Percentiles rank a stretch among this genome's conserved stretches.
phyloP scores from a whole-genome alignment of 2,113 vertebrate genomes.

The Arizona elegans region DNA sequence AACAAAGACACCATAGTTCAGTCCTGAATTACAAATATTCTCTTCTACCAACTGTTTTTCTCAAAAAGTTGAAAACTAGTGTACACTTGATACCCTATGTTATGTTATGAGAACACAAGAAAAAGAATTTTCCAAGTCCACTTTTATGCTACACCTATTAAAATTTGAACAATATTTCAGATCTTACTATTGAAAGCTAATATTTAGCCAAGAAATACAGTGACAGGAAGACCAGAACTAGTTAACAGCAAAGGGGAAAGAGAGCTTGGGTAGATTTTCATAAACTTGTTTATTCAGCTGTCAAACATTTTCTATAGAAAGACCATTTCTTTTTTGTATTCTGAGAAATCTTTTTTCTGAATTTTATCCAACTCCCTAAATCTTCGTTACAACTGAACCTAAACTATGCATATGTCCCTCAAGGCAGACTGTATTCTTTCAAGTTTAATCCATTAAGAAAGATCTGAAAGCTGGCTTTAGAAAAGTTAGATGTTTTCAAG shows the following conservation, averaged over 20 bases:
- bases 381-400: conserved; percentile 17
- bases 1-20: background rate
- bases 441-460: conserved; percentile 18
- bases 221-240: background rate
- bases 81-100: background rate
- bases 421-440: background rate
- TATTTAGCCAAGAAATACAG: background rate
- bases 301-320: background rate
- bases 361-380: conserved; percentile 7
- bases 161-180: background rate
- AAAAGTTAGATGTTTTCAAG: conserved; percentile 1
- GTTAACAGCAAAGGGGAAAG: background rate
- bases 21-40: background rate
- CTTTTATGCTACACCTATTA: background rate
- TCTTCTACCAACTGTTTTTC: background rate
- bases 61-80: background rate
- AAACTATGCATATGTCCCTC: background rate
- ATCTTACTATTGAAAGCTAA: background rate
- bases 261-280: background rate
- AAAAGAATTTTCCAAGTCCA: background rate
- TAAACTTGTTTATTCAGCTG: conserved; percentile 24
- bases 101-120: background rate
- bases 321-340: background rate
- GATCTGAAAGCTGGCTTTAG: background rate
- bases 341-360: conserved; percentile 13